Conservation (phyloP, 92 coral and sea anemone species). For the Actinostola sp. region DNA sequence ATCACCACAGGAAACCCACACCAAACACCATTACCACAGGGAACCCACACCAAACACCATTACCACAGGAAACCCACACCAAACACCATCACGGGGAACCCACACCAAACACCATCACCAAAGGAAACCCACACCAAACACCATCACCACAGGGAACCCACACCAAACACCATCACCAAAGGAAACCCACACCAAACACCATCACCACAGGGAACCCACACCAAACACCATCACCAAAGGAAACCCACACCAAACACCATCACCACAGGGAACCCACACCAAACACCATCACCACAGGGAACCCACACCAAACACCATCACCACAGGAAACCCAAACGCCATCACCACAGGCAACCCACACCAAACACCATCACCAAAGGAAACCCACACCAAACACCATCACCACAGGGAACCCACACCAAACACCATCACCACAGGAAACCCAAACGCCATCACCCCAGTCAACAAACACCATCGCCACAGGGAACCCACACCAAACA, state of each 20-base stretch:
- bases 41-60: not conserved
- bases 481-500: not conserved
- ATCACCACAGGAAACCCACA: not conserved
- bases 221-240: not conserved
- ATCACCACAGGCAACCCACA: slow-evolving; percentile 14
- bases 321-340: too few relatives aligned
- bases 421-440: not conserved
- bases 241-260: not conserved
- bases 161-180: not conserved
- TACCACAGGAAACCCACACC: not conserved
- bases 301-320: not conserved
- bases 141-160: slow-evolving; percentile 3
- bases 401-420: slow-evolving; percentile 10
- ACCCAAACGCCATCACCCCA: too few relatives aligned
- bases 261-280: slow-evolving; percentile 10
- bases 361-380: not conserved
- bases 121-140: too few relatives aligned
- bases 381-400: not conserved
- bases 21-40: too few relatives aligned
- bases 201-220: not conserved
- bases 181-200: not conserved
- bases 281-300: not conserved
- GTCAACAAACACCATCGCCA: not conserved
- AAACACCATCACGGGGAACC: too few relatives aligned
- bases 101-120: not conserved